These are phyloP conservation scores for Neogale vison DNA, from an alignment of 2,113 vertebrate species.

Conservation along the genomic window DNA sequence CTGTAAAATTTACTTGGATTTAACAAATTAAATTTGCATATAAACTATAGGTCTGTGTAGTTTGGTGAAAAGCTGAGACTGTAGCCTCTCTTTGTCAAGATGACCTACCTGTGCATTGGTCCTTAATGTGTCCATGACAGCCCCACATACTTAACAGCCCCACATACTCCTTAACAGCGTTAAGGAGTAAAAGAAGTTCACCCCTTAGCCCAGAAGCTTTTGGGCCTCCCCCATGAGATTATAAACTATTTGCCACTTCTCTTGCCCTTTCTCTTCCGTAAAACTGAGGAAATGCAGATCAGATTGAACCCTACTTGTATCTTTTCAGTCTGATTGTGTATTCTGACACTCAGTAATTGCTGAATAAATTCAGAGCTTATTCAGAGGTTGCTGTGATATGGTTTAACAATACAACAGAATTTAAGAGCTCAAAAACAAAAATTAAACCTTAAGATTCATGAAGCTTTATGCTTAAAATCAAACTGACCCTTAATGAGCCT, in stretches of 20 bases:
- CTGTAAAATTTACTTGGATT: background rate
- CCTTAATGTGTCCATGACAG: background rate
- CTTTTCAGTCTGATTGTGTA: background rate
- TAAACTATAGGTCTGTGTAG: background rate
- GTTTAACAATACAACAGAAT: background rate
- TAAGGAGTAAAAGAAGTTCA: background rate
- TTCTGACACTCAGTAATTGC: background rate
- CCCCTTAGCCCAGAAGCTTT: background rate
- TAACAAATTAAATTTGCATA: background rate
- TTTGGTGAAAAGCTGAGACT: background rate
- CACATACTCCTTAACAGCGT: rapidly evolving
- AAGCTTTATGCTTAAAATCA: background rate
- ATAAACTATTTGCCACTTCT: background rate
- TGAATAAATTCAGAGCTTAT: background rate
- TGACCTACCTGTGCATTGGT: background rate
- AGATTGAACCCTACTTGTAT: background rate
- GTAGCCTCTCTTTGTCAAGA: background rate
- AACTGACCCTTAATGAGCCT: background rate
- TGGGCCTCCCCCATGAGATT: background rate
- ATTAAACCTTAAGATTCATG: background rate
- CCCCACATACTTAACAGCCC: background rate
- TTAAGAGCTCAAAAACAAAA: background rate
- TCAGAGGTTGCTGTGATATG: background rate
- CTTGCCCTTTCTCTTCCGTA: background rate
- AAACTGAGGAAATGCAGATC: background rate